Percentiles rank a stretch among this genome's conserved stretches.
Evolutionary conservation across 2,888 invertebrate genomes (phyloP).

Genomic region (Gisinianus flammeolus): DNA sequence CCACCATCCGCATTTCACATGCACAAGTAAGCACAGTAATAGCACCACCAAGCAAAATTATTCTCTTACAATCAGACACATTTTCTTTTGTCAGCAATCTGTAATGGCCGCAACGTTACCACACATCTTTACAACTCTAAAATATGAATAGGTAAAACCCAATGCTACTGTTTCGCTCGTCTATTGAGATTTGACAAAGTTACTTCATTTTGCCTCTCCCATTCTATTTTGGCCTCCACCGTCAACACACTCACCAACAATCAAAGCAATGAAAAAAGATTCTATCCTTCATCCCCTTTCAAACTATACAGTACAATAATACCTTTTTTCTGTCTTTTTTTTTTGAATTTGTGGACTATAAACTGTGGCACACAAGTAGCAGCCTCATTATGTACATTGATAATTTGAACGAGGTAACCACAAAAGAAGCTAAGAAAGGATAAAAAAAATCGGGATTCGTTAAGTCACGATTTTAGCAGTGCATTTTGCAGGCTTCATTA

Average conservation of each 20-base stretch:
- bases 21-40: constrained; percentile 6
- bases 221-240: constrained; percentile 1
- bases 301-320: neutral
- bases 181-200: constrained; percentile 6
- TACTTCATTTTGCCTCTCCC: neutral
- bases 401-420: constrained; percentile 2
- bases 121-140: neutral
- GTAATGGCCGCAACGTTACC: neutral
- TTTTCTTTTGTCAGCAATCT: constrained; percentile 6
- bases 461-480: constrained; percentile 7
- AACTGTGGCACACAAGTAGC: neutral
- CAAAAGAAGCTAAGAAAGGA: neutral
- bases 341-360: constrained; percentile 1
- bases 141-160: constrained; percentile 5
- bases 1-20: neutral
- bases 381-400: neutral
- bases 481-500: neutral
- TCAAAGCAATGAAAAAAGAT: neutral
- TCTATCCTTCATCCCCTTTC: neutral
- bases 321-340: neutral
- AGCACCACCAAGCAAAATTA: neutral
- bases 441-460: neutral
- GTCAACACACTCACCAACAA: neutral
- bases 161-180: neutral
- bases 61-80: neutral